Base-by-base conservation (phyloP, 2,888 invertebrate species). In the Nowickia ferox region DNA sequence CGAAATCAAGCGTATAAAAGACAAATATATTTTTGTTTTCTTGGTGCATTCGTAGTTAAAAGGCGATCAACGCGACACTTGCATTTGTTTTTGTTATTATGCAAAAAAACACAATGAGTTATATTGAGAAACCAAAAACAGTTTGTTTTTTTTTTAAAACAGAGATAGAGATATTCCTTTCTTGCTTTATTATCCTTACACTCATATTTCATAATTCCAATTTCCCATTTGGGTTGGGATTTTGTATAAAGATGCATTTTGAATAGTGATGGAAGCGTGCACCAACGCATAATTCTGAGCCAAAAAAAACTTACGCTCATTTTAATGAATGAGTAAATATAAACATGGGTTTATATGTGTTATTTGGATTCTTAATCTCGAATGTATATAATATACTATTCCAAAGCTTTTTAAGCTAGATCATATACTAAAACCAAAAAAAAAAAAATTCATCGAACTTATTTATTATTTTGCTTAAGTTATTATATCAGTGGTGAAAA, bases 131-230 rank as follows among this genome's bases (percentile, higher is more conserved):
- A 40, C 40, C 1, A 17, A 19, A 59, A 40, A 40, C 13, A 42
- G 38, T 59, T 40, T 22, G 19, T 46, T 51, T 40, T 38, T n/a
- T 30, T 30, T 30, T 30, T 4, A 30, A 30, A 2, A 15, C n/a
- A 13, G 19, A 13, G 17, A 42, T 42, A 69, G 66, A 69, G 17
- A 9, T 42, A 55, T 17, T 46, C 10, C 22, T 40, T 57, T 75
- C 71, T 86, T 82, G 68, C 75, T 85, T 85, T 82, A 85, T 85
- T 85, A 78, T 85, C 78, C 85, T 86, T 78, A 71, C 38, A 89
- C 89, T 89, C 90, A 91, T 91, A 91, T 90, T 91, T 91, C 91
- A 91, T 91, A 91, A 90, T 91, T 90, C 90, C 90, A 90, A 91
- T 90, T 90, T 90, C 90, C 91, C 80, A 76, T 85, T 86, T 83